Base-by-base conservation (phyloP, 2,888 invertebrate species). In the Saturnia pavonia region DNA sequence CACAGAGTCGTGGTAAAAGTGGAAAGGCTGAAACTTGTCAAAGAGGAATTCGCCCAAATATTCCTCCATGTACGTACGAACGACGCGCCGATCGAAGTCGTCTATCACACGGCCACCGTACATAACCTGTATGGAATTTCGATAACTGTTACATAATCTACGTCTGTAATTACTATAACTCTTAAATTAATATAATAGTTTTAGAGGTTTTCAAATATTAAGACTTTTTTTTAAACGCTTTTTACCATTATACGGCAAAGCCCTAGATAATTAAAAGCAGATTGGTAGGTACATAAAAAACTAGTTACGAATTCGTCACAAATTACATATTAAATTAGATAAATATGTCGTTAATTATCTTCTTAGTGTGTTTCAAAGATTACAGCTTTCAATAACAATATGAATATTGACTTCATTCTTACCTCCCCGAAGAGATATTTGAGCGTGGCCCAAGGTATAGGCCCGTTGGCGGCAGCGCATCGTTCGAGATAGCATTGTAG, bases 31-130 rank as follows among this genome's bases (percentile, higher is more conserved):
- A 89, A 97, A 98, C 71, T 96, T 96, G 86, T 98, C 98, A 87
- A 99, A 98, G 69, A 99, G 94, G 88, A 98, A 99, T 85, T 99
- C 98, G 0, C 98, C 99, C 95, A 99, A 96, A 85, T 98, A 99
- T 88, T 99, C 98, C 85, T 98, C 96, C 97, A 98, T 98, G 90
- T 98, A 99, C 0, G 96, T 97, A 76, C 95, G 94, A 3, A 98
- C 96, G 16, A 98, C 96, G 74, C 98, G 96, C 16, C 98, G 95
- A 90, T 99, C 99, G 90, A 96, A 98, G 86, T 97, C 96, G 87
- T 99, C 98, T 77, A 98, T 98, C 48, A 99, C 97, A 70, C 98
- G 95, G 0, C 99, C 99, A 42, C 99, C 99, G 85, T 99, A 99
- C 97, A 99, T 98, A 42, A 98, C 97, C 97, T 97, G 74, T 0